Evolutionary conservation across 2,113 vertebrate genomes (phyloP), one percentile per base, ranked within the genome.

Genomic region (Galbula dea): DNA sequence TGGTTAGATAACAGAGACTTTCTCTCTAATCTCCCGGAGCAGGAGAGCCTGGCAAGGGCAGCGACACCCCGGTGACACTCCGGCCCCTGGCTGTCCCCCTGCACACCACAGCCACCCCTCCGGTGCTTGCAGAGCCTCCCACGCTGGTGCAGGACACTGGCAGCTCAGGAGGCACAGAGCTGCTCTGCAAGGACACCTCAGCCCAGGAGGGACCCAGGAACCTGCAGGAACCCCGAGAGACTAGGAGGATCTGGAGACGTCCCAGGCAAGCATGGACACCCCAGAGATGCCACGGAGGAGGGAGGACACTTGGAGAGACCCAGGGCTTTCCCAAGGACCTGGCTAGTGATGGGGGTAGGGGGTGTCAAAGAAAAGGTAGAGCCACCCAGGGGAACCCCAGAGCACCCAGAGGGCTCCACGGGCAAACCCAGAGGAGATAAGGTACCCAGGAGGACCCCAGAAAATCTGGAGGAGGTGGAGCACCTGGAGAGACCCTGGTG

Each of bases 311-410:
- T 9, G 9, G 20, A 37, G 71, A 46, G 12, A 83, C 24, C 27
- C 68, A 19, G 26, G 32, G 43, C 46, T 67, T 48, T 57, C 57
- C 30, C 51, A 10, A 7, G 68, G 48, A 51, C 13, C 51, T 29
- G 48, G 15, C 16, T 1, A 5, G 54, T 65, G 30, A 10, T 14
- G 6, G 21, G 24, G 1, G 16, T 12, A 8, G 24, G 24, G 1
- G 16, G 29, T 23, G 4, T 8, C 62, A 41, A 19, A 74, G 15
- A 5, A 41, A 78, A 80, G 11, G 2, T 34, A 11, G 19, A 43
- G 27, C 68, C 48, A 30, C 39, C 15, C 4, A 0, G 30, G 14
- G 5, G 21, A 7, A 29, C 10, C 46, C 36, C 11, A 12, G 23
- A 45, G 20, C 54, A 68, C 45, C 46, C 63, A 27, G 48, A 7